Evolutionary conservation across 2,888 invertebrate species (phyloP).

Genomic region (Thysanoteuthis rhombus): DNA sequence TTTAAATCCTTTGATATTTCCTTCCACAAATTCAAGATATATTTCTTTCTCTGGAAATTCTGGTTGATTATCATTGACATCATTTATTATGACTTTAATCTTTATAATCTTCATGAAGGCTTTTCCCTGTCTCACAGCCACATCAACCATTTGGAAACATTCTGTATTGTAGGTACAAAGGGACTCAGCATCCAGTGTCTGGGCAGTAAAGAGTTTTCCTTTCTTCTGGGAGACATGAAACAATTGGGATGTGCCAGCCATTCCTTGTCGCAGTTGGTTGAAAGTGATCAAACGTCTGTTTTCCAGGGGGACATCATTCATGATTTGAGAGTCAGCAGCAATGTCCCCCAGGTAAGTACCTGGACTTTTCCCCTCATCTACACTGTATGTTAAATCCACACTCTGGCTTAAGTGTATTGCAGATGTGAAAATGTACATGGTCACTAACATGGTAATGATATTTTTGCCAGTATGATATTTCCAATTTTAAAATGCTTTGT

Average conservation of each 20-base stretch:
- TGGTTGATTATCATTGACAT: conserved; percentile 57
- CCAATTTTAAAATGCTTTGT: too few relatives aligned
- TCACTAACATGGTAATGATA: background rate
- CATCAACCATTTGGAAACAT: conserved; percentile 12
- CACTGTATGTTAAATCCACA: background rate
- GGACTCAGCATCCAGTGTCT: background rate
- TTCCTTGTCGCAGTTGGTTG: background rate
- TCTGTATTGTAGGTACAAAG: background rate
- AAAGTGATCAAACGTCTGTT: background rate
- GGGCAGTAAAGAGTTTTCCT: background rate
- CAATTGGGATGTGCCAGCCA: background rate
- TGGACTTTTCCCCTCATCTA: background rate
- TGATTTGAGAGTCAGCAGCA: background rate
- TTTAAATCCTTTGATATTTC: conserved; percentile 39
- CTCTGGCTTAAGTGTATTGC: background rate
- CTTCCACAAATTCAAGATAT: conserved; percentile 44
- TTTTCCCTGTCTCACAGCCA: conserved; percentile 35
- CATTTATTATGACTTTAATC: conserved; percentile 47
- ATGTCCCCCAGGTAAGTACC: background rate
- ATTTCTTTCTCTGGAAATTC: conserved; percentile 42
- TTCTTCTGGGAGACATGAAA: background rate
- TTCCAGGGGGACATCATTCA: background rate
- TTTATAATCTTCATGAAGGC: conserved; percentile 43
- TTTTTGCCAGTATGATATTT: too few relatives aligned
- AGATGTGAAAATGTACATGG: background rate